Conservation (phyloP, 2,113 vertebrate species). For the Trachemys scripta region DNA sequence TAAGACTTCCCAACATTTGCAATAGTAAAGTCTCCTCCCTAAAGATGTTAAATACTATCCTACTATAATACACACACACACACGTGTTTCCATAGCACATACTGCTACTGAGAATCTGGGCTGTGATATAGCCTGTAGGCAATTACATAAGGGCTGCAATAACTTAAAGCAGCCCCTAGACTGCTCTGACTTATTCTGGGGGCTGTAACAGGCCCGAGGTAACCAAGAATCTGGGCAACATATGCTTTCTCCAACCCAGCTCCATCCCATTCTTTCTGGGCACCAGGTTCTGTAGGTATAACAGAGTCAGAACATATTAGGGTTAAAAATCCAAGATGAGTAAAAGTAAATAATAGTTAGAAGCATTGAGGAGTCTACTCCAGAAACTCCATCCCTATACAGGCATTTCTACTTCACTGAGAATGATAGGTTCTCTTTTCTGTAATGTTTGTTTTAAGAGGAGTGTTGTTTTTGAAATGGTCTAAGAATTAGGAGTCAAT, state of each 20-base stretch:
- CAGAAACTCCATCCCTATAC: background rate
- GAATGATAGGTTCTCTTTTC: background rate
- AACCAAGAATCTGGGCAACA: background rate
- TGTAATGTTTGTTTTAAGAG: background rate
- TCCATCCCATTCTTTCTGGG: background rate
- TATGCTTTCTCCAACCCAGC: background rate
- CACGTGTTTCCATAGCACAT: accelerated
- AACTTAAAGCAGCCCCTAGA: background rate
- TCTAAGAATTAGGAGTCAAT: background rate
- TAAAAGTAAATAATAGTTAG: background rate
- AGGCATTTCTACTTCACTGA: background rate
- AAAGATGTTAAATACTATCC: background rate
- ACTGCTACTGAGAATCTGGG: background rate
- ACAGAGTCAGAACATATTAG: background rate
- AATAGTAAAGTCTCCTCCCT: background rate
- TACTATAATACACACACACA: background rate
- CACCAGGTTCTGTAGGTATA: background rate
- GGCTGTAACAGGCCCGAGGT: background rate
- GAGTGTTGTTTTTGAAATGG: background rate
- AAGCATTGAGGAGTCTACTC: background rate
- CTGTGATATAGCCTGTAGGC: background rate
- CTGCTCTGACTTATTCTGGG: background rate
- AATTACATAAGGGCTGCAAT: background rate
- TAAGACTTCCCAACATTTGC: background rate
- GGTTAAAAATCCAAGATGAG: background rate